These are phyloP conservation scores for Columba janthina DNA, from an alignment of 2,113 vertebrate species.

Conservation along the genomic window DNA sequence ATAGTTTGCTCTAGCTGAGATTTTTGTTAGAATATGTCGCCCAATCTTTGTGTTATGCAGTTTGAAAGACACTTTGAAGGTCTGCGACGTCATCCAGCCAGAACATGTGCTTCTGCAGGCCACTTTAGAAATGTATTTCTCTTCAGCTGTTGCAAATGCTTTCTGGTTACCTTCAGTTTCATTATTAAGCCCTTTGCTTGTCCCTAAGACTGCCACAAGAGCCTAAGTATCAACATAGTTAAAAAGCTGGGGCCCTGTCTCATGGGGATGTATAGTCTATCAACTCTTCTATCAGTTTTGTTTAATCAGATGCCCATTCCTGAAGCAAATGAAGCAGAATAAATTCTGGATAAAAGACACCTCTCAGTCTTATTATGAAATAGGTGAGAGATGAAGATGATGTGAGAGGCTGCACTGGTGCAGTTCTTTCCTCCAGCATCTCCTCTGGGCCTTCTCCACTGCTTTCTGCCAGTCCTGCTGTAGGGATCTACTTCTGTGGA, in stretches of 20 bases:
- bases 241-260: neutral
- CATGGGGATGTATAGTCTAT: neutral
- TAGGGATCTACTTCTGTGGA: neutral
- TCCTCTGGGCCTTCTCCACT: neutral
- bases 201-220: neutral
- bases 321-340: neutral
- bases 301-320: neutral
- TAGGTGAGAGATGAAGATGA: neutral
- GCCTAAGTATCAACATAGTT: neutral
- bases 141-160: neutral
- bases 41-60: rapidly evolving
- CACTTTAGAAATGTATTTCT: neutral
- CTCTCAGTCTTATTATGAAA: neutral
- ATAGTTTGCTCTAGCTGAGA: neutral
- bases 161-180: neutral
- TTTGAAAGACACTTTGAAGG: neutral
- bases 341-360: neutral
- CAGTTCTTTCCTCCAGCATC: neutral
- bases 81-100: neutral
- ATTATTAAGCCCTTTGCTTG: neutral
- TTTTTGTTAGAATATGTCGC: rapidly evolving
- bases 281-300: neutral
- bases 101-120: neutral
- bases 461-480: neutral
- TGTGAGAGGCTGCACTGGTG: neutral